Base-by-base conservation (phyloP, 2,113 vertebrate species). In the Origma solitaria region DNA sequence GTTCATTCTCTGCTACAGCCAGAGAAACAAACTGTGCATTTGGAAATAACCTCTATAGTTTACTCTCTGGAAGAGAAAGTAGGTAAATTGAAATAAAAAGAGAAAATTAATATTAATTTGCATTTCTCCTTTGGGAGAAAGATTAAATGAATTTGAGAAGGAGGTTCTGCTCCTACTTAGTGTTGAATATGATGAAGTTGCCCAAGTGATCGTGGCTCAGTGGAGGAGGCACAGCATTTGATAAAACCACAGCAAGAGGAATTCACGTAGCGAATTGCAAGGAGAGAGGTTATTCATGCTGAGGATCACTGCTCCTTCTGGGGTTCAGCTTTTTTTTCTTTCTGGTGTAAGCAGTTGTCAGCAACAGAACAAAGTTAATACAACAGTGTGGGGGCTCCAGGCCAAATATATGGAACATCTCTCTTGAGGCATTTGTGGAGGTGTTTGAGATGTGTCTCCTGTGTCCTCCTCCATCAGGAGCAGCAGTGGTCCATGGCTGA, bases 151-250 rank as follows among this genome's bases (percentile, higher is more conserved):
- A 75, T 81, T 94, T 86, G 72, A 88, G 90, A 86, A 91, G 80
- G 75, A 91, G 87, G 54, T 92, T 95, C 71, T 94, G 87, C 78
- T 91, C 78, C 90, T 96, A 8, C 82, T 87, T 85, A 51, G 30
- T 47, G 58, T 57, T 83, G 84, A 62, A 83, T 77, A 49, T 85
- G 40, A 82, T 81, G 82, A 90, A 84, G 68, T 80, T 2, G 0
- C 92, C 82, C 70, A 51, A 19, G 35, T 90, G 82, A 82, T 25
- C 94, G 51, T 0, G 0, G 62, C 69, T 92, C 61, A 66, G 68
- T 58, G 76, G 56, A 94, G 70, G 54, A 93, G 82, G 66, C 0
- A 0, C 42, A 57, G 31, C 57, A 11, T 79, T 87, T 84, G 72
- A 85, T 64, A 87, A 95, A 84, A 71, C 35, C 25, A 12, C 50